Percentiles rank a stretch among this genome's conserved stretches.
Evolutionary conservation across 2,888 invertebrate genomes (phyloP).

Genomic region (Volucella zonaria): DNA sequence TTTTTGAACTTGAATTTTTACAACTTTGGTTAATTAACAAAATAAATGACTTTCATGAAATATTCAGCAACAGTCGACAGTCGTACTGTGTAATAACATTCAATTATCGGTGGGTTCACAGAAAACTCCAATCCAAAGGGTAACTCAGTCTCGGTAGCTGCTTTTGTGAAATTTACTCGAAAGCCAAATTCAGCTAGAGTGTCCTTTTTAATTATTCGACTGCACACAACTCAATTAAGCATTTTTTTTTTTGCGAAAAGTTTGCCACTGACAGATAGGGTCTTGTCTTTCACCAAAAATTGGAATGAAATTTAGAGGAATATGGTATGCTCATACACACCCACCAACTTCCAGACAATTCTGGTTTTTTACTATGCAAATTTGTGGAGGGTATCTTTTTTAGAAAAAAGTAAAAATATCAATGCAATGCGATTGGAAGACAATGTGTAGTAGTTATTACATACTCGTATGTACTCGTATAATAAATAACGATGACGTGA

Average conservation of each 20-base stretch:
- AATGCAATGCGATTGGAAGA: too few relatives aligned
- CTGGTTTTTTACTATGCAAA: too few relatives aligned
- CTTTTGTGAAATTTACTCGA: conserved; percentile 13
- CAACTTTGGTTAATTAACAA: conserved; percentile 49
- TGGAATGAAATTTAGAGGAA: conserved; percentile 3
- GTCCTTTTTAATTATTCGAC: conserved; percentile 48
- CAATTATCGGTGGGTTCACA: conserved; percentile 35
- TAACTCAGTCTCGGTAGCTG: conserved; percentile 1
- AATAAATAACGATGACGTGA: too few relatives aligned
- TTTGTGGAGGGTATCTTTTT: too few relatives aligned
- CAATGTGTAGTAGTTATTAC: too few relatives aligned
- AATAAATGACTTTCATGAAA: conserved; percentile 48
- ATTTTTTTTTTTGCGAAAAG: conserved; percentile 20
- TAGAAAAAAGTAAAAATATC: too few relatives aligned
- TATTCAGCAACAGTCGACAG: conserved; percentile 40
- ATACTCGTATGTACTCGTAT: too few relatives aligned
- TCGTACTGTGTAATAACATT: conserved; percentile 16
- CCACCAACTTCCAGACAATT: too few relatives aligned
- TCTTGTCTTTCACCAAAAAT: conserved; percentile 30
- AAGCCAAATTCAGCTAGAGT: conserved; percentile 18
- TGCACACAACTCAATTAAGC: conserved; percentile 56
- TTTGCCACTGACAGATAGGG: conserved; percentile 17
- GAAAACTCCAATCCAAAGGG: neutral
- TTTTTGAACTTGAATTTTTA: neutral
- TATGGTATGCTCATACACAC: too few relatives aligned